Conservation (phyloP, 2,113 vertebrate species). For the Protobothrops flavoviridis region DNA sequence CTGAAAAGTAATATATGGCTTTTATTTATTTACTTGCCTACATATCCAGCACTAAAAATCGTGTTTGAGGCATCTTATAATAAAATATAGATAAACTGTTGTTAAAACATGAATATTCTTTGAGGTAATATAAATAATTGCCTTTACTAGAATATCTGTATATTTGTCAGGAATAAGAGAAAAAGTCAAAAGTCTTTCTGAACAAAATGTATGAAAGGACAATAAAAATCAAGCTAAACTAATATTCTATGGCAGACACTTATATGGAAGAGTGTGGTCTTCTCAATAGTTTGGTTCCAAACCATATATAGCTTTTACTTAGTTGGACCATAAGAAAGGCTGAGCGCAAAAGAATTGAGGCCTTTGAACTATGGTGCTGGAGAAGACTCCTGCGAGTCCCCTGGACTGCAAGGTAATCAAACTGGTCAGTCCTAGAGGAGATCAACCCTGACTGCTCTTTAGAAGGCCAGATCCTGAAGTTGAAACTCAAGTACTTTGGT, state of each 20-base stretch:
- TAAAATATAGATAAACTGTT: neutral
- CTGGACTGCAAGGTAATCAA: no score
- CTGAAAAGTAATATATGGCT: neutral
- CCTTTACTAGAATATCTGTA: neutral
- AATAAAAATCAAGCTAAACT: neutral
- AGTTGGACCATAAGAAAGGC: no score
- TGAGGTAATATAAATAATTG: neutral
- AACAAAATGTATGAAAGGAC: neutral
- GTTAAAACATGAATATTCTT: neutral
- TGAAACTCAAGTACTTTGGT: no score
- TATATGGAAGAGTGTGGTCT: neutral
- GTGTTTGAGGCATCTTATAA: neutral
- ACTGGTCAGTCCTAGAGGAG: no score
- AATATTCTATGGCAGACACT: neutral
- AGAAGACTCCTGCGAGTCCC: no score
- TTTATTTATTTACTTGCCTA: neutral
- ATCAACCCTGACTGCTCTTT: no score
- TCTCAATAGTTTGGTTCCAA: neutral
- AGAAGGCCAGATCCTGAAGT: no score
- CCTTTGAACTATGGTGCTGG: no score
- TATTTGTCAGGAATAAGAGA: neutral
- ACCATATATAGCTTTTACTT: neutral
- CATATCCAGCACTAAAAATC: neutral
- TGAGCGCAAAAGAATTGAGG: no score
- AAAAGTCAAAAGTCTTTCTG: neutral